These are phyloP conservation scores for Leptopterna dolabrata DNA, from an alignment of 2,888 invertebrate genomes.

Conservation along the genomic window DNA sequence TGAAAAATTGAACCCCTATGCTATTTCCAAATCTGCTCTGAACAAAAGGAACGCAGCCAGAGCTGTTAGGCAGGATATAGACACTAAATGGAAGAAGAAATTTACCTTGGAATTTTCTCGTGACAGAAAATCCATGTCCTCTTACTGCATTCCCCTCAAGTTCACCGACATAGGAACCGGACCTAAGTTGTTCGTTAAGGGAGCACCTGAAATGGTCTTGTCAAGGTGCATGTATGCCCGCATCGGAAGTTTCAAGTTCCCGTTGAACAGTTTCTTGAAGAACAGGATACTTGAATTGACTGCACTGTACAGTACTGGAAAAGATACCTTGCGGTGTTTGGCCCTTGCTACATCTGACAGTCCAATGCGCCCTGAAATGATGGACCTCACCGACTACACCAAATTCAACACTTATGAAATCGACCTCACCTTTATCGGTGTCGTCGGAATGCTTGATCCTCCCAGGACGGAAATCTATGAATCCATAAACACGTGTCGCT, in stretches of 20 bases:
- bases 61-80: slow-evolving; percentile 93
- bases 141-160: slow-evolving; percentile 93
- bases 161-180: slow-evolving; percentile 88
- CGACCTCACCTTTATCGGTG: slow-evolving; percentile 97
- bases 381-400: slow-evolving; percentile 95
- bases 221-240: slow-evolving; percentile 98
- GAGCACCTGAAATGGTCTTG: slow-evolving; percentile 92
- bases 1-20: slow-evolving; percentile 98
- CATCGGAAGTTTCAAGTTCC: slow-evolving; percentile 90
- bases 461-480: slow-evolving; percentile 97
- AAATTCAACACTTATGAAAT: slow-evolving; percentile 99
- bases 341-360: slow-evolving; percentile 95
- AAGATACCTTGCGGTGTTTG: slow-evolving; percentile 95
- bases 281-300: slow-evolving; percentile 94
- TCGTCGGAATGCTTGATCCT: slow-evolving; percentile 99
- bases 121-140: slow-evolving; percentile 99
- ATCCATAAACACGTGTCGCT: slow-evolving; percentile 93
- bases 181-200: slow-evolving; percentile 97
- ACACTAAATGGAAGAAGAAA: slow-evolving; percentile 99
- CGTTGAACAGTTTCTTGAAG: slow-evolving; percentile 90
- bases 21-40: slow-evolving; percentile 86
- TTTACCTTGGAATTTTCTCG: slow-evolving; percentile 99
- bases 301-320: slow-evolving; percentile 95
- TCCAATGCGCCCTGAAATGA: slow-evolving; percentile 93
- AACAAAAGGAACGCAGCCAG: slow-evolving; percentile 94